A percentile compares a stretch with the other conserved stretches of the same genome.
phyloP scores from a whole-genome alignment of 2,113 vertebrate species.

The Haliaeetus leucogaster region DNA sequence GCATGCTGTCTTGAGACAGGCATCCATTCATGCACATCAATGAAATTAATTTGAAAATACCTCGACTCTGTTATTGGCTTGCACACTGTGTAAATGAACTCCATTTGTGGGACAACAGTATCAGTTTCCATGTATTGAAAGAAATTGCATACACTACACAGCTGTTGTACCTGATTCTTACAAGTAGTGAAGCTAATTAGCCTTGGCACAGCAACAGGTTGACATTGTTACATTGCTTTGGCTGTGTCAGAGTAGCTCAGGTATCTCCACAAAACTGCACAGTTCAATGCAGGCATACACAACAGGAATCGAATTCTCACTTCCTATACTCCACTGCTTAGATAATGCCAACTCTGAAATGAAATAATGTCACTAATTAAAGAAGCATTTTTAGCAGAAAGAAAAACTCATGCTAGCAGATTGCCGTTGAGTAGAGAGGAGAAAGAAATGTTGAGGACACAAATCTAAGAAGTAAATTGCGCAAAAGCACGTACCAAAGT shows the following conservation, averaged over 20 bases:
- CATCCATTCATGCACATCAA: too few relatives aligned
- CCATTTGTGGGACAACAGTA: neutral
- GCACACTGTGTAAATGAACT: too few relatives aligned
- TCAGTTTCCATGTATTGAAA: conserved; percentile 25
- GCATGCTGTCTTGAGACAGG: too few relatives aligned
- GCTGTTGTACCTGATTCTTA: conserved; percentile 30
- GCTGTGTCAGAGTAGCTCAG: conserved; percentile 2
- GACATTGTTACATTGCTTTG: neutral
- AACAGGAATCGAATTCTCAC: conserved; percentile 25
- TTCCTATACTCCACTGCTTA: neutral
- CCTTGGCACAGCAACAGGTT: neutral
- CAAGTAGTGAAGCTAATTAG: conserved; percentile 34
- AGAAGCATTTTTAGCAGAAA: neutral
- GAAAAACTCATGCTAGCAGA: neutral
- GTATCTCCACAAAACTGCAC: neutral
- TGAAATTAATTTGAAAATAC: too few relatives aligned
- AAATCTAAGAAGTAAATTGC: neutral
- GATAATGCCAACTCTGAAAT: neutral
- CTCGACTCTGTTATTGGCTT: too few relatives aligned
- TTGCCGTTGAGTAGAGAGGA: neutral
- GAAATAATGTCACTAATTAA: conserved; percentile 16
- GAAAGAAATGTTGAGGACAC: neutral
- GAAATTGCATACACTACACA: neutral
- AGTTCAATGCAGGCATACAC: neutral
- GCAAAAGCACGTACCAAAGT: neutral